Evolutionary conservation across 1,140 invertebrate species (phyloP), one percentile per base, ranked within the genome.

Genomic region (Chironomus tepperi): DNA sequence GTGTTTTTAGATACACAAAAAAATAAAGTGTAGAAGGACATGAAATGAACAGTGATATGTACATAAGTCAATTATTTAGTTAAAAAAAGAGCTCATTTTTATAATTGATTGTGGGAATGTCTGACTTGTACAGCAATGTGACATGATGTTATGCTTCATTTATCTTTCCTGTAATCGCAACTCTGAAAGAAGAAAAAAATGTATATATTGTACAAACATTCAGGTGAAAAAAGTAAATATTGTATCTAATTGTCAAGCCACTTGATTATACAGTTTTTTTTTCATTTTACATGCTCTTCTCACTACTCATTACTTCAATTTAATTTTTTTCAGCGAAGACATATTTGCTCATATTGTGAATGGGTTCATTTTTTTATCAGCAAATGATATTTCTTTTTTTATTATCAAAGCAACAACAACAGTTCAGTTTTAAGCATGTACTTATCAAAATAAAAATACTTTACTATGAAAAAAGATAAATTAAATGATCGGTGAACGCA

Each of bases 211-310:
- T 34, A 57, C 43, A 47, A 47, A 47, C 47, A 57, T 57, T 57
- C n/a, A 57, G n/a, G n/a, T 15, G 12, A 70, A 19, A 70, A 70
- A 19, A 70, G 65, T 70, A 70, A 70, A 70, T 70, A 70, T 18
- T 67, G 7, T 70, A 19, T 19, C 65, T 70, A 70, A 70, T 70
- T 70, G 65, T 70, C 65, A 10, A 70, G 65, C 16, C 65, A 70
- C 65, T 70, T 70, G 65, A 70, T 70, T 70, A 70, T 70, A 70
- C 47, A 57, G 1, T 57, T n/a, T 57, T 57, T 57, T 57, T 57
- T 57, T 57, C 47, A 57, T 57, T 57, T 5, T 34, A 34, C 24
- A 34, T 34, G 24, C 47, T 57, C 12, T 57, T 15, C 47, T 57
- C 47, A n/a, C 12, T 15, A 9, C 47, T n/a, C 65, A 70, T 57